These are phyloP conservation scores for Aphelinus atriplicis DNA, from an alignment of 1,140 invertebrate species.

Conservation along the genomic window DNA sequence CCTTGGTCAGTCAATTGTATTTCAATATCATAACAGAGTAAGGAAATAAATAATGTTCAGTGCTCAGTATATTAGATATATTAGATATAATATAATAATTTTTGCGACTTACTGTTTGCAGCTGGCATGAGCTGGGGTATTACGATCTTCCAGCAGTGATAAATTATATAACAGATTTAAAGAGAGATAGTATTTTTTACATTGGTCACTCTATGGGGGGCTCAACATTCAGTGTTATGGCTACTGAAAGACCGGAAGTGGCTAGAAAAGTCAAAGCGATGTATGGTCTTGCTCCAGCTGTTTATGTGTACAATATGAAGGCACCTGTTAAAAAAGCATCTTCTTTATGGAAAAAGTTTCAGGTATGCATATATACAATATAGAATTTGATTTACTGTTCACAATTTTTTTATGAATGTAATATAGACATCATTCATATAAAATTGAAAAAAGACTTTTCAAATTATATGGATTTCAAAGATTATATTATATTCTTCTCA, in stretches of 20 bases:
- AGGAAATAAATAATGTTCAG: too few species aligned
- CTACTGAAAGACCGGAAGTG: constrained; percentile 67
- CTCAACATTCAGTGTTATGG: constrained; percentile 72
- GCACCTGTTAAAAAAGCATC: constrained; percentile 72
- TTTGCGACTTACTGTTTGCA: constrained; percentile 9
- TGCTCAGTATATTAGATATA: too few species aligned
- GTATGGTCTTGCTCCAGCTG: constrained; percentile 79
- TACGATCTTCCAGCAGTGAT: constrained; percentile 72
- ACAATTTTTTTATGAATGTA: background rate
- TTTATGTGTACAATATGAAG: constrained; percentile 74
- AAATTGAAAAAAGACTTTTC: background rate
- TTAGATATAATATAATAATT: too few species aligned
- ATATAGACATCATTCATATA: background rate
- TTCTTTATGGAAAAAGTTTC: constrained; percentile 68
- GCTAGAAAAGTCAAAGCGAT: constrained; percentile 64
- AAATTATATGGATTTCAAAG: background rate
- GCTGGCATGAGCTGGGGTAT: constrained; percentile 67
- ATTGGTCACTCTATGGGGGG: constrained; percentile 74
- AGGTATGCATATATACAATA: constrained; percentile 55
- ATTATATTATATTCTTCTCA: background rate
- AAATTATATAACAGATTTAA: constrained; percentile 58
- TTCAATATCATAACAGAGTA: too few species aligned
- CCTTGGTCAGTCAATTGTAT: too few species aligned
- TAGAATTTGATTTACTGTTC: background rate
- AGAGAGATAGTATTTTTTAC: constrained; percentile 56